Base-by-base conservation (phyloP, 2,888 invertebrate species). In the Danaus chrysippus region DNA sequence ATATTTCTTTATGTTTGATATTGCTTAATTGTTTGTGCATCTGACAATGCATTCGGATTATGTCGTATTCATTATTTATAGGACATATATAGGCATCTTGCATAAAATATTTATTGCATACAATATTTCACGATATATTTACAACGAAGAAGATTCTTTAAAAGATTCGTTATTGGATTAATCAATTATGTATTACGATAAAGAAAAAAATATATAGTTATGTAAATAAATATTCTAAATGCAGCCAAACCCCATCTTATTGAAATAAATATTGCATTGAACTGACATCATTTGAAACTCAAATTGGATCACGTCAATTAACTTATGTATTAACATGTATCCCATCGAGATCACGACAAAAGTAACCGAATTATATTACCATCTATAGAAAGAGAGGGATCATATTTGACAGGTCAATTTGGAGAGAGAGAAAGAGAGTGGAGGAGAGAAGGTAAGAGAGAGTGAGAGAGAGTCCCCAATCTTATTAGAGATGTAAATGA, bases 401-500 rank as follows among this genome's bases (percentile, higher is more conserved):
- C 83, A 88, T 79, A 83, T 86, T 84, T 86, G 90, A 89, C 89
- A 83, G 83, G 80, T 78, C 84, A 85, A 87, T 87, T 87, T 79
- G 72, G 77, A 75, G 78, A 79, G 77, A 77, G 76, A 78, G 86
- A 76, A 82, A 76, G 76, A 34, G 23, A 34, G 23, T 34, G 8
- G 23, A 34, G 23, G 23, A 34, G 23, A 34, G 23, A 34, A 8
- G 23, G 6, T 34, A 3, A 34, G 23, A 34, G 23, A 34, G 6
- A 34, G 23, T 34, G 23, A 34, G 23, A 23, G 23, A 79, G 84
- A 83, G 84, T 81, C 74, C 77, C 77, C 84, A 77, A 86, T 87
- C 89, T 89, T 83, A 86, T 89, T 90, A 89, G 76, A 75, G 80
- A 86, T 89, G 90, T 84, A 90, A 91, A 91, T 90, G 87, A 90